phyloP scores from a whole-genome alignment of 2,888 invertebrate species.

The Aleiodes testaceus region DNA sequence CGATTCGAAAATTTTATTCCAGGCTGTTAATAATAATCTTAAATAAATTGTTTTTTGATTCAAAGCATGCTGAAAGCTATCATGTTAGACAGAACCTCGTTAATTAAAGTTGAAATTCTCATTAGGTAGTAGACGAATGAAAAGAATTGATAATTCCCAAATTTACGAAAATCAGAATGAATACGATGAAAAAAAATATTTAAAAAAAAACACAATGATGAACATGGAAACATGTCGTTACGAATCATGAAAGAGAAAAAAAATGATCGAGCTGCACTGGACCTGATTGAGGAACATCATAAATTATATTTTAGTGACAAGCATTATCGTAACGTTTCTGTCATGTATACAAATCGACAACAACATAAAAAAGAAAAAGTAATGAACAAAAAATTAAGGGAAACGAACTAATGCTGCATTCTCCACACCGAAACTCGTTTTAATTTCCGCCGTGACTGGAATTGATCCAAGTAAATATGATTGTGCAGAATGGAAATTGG shows the following conservation, averaged over 20 bases:
- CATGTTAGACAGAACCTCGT: neutral
- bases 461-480: slow-evolving; percentile 38
- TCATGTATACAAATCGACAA: slow-evolving; percentile 19
- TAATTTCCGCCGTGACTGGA: slow-evolving; percentile 47
- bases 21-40: too few species aligned
- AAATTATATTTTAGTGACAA: slow-evolving; percentile 27
- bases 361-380: slow-evolving; percentile 17
- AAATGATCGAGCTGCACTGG: slow-evolving; percentile 10
- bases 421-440: slow-evolving; percentile 38
- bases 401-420: slow-evolving; percentile 24
- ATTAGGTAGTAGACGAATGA: neutral
- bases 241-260: slow-evolving; percentile 5
- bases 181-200: neutral
- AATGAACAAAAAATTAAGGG: slow-evolving; percentile 18
- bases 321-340: slow-evolving; percentile 30
- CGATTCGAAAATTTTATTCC: too few species aligned
- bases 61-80: too few species aligned
- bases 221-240: slow-evolving; percentile 7
- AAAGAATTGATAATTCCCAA: neutral
- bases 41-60: too few species aligned
- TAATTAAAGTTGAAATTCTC: slow-evolving; percentile 4
- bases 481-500: slow-evolving; percentile 11
- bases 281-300: slow-evolving; percentile 8
- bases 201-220: too few species aligned
- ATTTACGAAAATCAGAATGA: slow-evolving; percentile 12